These are phyloP conservation scores for Entomobrya proxima DNA, from an alignment of 2,888 invertebrate species.

Conservation along the genomic window DNA sequence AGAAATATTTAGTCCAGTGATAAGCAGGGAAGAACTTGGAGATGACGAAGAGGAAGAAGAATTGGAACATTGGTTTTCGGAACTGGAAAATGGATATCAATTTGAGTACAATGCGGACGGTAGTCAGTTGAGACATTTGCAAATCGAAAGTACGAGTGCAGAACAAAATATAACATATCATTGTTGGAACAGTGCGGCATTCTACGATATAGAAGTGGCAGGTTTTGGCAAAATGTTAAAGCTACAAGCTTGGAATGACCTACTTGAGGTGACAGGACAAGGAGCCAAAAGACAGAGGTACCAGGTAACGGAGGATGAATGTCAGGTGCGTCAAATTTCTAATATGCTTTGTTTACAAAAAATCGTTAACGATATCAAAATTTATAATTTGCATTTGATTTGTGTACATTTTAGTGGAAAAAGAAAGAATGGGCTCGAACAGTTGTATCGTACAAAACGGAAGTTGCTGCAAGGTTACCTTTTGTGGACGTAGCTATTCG, in stretches of 20 bases:
- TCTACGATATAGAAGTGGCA: neutral
- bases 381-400: neutral
- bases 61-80: neutral
- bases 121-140: neutral
- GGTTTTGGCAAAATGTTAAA: neutral
- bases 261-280: neutral
- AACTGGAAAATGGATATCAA: neutral
- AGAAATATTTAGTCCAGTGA: neutral
- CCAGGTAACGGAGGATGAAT: neutral
- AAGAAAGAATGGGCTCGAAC: neutral
- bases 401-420: neutral
- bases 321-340: neutral
- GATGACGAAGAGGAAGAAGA: neutral
- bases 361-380: neutral
- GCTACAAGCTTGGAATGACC: conserved; percentile 2
- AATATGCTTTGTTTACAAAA: neutral
- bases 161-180: conserved; percentile 12
- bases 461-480: neutral
- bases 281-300: neutral
- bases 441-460: neutral
- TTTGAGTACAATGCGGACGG: neutral
- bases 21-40: neutral
- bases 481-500: neutral
- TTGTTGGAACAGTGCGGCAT: neutral
- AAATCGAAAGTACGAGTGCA: neutral